A percentile compares a stretch with the other conserved stretches of the same genome.
phyloP scores from a whole-genome alignment of 2,113 vertebrate species.

The Ailuropoda melanoleuca region DNA sequence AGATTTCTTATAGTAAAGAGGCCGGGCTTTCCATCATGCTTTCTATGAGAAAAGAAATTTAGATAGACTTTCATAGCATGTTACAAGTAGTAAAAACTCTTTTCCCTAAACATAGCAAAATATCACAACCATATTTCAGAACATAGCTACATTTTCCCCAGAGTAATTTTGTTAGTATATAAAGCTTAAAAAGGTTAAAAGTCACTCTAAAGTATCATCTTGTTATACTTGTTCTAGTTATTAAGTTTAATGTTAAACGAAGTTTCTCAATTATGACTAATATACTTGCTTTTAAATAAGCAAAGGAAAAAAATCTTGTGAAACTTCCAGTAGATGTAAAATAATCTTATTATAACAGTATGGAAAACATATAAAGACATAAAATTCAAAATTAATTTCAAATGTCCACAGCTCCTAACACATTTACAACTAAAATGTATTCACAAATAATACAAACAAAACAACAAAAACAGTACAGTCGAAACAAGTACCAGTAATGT shows the following conservation, averaged over 20 bases:
- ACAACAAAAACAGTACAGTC: not conserved
- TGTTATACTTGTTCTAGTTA: not conserved
- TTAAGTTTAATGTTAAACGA: not conserved
- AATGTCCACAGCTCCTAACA: not conserved
- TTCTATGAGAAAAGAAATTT: not conserved
- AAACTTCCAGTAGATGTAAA: not conserved
- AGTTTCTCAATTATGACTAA: not conserved
- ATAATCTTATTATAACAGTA: not conserved
- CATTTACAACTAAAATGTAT: not conserved
- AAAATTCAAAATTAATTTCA: conserved; percentile 28
- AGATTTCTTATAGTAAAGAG: not conserved
- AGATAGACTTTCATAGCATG: not conserved
- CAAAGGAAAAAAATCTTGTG: not conserved
- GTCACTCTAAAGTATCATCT: not conserved
- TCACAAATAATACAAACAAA: not conserved
- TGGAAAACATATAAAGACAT: not conserved
- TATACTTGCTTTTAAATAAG: conserved; percentile 29
- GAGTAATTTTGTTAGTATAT: not conserved
- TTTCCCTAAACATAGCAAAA: not conserved
- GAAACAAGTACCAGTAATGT: not conserved
- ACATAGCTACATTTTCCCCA: not conserved
- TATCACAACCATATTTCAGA: conserved; percentile 18
- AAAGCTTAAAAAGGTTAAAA: conserved; percentile 10
- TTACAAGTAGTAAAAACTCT: not conserved
- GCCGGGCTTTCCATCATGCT: not conserved